Percentiles rank a stretch among this genome's conserved stretches.
Evolutionary conservation across 2,888 invertebrate genomes (phyloP).

Genomic region (Netelia inedita): DNA sequence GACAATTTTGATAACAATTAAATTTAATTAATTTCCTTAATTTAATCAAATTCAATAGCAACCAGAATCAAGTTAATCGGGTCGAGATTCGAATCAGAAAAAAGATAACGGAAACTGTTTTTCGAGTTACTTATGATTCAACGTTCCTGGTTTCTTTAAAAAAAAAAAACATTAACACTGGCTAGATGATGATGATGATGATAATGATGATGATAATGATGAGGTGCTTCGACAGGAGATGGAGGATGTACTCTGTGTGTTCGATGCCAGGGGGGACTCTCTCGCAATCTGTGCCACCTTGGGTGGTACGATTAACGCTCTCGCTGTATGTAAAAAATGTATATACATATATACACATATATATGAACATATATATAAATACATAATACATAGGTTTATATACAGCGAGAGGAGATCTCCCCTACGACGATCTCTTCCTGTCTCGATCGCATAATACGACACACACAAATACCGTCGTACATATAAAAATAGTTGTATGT

Average conservation of each 20-base stretch:
- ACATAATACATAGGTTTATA: slow-evolving; percentile 25
- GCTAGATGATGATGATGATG: slow-evolving; percentile 25
- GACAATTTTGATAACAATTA: too few species aligned
- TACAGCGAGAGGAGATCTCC: slow-evolving; percentile 74
- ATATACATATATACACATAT: slow-evolving; percentile 20
- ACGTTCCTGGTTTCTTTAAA: too few species aligned
- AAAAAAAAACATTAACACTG: slow-evolving; percentile 4
- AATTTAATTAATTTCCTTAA: too few species aligned
- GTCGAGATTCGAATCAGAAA: too few species aligned
- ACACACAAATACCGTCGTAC: slow-evolving; percentile 76
- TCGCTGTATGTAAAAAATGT: slow-evolving; percentile 71
- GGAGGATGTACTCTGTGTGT: slow-evolving; percentile 79
- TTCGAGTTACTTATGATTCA: too few species aligned
- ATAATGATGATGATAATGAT: slow-evolving; percentile 58
- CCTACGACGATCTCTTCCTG: slow-evolving; percentile 83
- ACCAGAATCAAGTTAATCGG: too few species aligned
- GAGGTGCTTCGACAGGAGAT: slow-evolving; percentile 72
- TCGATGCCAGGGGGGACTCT: slow-evolving; percentile 79
- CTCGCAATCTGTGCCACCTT: slow-evolving; percentile 85
- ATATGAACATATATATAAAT: not conserved
- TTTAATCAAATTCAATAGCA: too few species aligned
- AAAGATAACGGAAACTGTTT: too few species aligned
- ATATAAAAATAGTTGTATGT: not conserved
- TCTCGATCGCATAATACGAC: slow-evolving; percentile 79
- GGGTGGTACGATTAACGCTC: slow-evolving; percentile 84